Evolutionary conservation across 2,888 invertebrate species (phyloP).

Genomic region (Drosophila testacea): DNA sequence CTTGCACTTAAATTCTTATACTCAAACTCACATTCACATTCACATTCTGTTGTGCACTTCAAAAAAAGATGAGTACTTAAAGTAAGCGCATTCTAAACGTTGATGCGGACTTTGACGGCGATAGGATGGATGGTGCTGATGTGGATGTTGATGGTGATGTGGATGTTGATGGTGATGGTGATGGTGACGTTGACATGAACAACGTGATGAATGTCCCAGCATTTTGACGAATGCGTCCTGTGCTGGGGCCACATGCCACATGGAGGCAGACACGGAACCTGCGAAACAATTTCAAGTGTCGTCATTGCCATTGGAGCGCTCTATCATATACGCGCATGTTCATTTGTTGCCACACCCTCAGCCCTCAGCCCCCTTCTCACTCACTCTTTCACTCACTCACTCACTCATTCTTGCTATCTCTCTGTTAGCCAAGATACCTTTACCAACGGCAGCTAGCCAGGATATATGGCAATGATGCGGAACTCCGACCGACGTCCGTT

Average conservation of each 20-base stretch:
- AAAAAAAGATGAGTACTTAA: slow-evolving; percentile 31
- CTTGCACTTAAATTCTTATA: not conserved
- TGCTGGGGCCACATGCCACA: slow-evolving; percentile 14
- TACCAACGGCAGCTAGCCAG: slow-evolving; percentile 14
- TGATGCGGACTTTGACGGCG: slow-evolving; percentile 39
- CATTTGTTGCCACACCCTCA: slow-evolving; percentile 62
- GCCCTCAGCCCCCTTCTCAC: too few relatives aligned
- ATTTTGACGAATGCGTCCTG: slow-evolving; percentile 72
- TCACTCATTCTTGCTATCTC: too few relatives aligned
- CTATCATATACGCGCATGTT: slow-evolving; percentile 69
- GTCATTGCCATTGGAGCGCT: slow-evolving; percentile 63
- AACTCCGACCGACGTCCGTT: slow-evolving; percentile 23
- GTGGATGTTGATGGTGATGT: slow-evolving; percentile 7
- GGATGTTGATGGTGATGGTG: slow-evolving; percentile 28
- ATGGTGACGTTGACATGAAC: slow-evolving; percentile 65
- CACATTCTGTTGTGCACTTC: not conserved
- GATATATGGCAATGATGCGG: slow-evolving; percentile 49
- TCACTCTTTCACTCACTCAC: too few relatives aligned
- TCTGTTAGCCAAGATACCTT: slow-evolving; percentile 12
- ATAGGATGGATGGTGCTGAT: not conserved
- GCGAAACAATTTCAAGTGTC: slow-evolving; percentile 75
- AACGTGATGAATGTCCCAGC: slow-evolving; percentile 77
- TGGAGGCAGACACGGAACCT: slow-evolving; percentile 19
- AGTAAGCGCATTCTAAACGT: slow-evolving; percentile 72
- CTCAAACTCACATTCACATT: not conserved